phyloP scores from a whole-genome alignment of 2,113 vertebrate species.

The Capricornis sumatraensis region DNA sequence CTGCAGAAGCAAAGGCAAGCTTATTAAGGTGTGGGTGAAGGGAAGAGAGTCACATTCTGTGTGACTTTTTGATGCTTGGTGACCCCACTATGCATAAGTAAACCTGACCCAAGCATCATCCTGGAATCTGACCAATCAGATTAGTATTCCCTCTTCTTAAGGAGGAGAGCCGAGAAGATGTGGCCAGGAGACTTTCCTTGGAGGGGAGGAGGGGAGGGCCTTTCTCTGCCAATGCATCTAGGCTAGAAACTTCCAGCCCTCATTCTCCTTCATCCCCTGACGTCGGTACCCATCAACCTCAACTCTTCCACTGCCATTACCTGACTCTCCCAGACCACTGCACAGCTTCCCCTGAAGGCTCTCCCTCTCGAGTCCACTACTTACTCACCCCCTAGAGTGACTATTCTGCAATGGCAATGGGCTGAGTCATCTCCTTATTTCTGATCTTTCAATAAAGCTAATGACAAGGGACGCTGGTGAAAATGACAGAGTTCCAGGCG shows the following conservation, averaged over 20 bases:
- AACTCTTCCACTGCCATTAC: neutral
- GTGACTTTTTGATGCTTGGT: neutral
- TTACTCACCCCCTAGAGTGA: neutral
- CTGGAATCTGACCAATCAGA: conserved; percentile 57
- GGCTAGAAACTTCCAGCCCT: neutral
- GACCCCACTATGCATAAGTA: conserved; percentile 15
- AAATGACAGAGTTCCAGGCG: neutral
- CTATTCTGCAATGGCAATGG: neutral
- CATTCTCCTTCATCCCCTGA: neutral
- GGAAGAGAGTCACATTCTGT: neutral
- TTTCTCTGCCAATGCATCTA: neutral
- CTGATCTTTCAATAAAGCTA: neutral
- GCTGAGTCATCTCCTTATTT: neutral
- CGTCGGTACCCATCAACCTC: rapidly evolving
- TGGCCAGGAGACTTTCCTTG: neutral
- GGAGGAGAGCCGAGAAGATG: neutral
- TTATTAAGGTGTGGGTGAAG: neutral
- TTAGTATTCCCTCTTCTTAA: neutral
- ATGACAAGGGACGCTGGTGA: neutral
- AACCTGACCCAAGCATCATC: neutral
- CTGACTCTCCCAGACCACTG: neutral
- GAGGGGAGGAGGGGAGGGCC: neutral
- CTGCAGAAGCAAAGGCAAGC: neutral
- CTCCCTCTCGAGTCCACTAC: neutral
- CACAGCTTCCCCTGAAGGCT: neutral